Conservation (phyloP, 1,140 invertebrate species). For the Glossosoma conforme region DNA sequence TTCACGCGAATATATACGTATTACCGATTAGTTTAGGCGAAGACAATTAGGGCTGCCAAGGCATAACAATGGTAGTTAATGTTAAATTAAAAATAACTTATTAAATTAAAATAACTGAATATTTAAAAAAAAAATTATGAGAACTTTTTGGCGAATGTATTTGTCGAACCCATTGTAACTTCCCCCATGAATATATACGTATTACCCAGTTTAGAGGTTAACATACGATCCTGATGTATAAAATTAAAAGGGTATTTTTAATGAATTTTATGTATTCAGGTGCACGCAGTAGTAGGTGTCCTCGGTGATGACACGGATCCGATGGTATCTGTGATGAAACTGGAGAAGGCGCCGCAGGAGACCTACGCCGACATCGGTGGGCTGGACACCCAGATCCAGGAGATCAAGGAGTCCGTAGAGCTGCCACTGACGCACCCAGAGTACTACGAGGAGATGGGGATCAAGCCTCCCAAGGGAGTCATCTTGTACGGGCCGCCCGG, state of each 20-base stretch:
- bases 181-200: too few relatives aligned
- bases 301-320: constrained; percentile 99
- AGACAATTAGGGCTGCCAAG: too few relatives aligned
- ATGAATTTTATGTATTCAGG: constrained; percentile 39
- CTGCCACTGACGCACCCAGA: constrained; percentile 98
- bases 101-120: too few relatives aligned
- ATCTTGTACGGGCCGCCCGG: constrained; percentile 98
- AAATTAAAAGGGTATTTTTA: not conserved
- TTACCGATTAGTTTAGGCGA: too few relatives aligned
- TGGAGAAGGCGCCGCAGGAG: constrained; percentile 99
- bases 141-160: too few relatives aligned
- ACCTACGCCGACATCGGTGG: constrained; percentile 99
- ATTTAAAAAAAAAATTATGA: too few relatives aligned
- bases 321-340: constrained; percentile 99
- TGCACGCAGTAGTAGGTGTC: constrained; percentile 98
- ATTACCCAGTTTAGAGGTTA: too few relatives aligned
- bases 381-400: constrained; percentile 98
- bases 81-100: too few relatives aligned
- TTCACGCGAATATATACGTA: too few relatives aligned
- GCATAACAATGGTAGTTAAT: too few relatives aligned
- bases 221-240: too few relatives aligned
- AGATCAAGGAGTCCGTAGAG: constrained; percentile 98
- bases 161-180: too few relatives aligned
- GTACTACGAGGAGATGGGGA: constrained; percentile 99
- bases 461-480: constrained; percentile 98